Evolutionary conservation across 1,140 invertebrate genomes (phyloP).

Genomic region (Drosophila tsacasi): DNA sequence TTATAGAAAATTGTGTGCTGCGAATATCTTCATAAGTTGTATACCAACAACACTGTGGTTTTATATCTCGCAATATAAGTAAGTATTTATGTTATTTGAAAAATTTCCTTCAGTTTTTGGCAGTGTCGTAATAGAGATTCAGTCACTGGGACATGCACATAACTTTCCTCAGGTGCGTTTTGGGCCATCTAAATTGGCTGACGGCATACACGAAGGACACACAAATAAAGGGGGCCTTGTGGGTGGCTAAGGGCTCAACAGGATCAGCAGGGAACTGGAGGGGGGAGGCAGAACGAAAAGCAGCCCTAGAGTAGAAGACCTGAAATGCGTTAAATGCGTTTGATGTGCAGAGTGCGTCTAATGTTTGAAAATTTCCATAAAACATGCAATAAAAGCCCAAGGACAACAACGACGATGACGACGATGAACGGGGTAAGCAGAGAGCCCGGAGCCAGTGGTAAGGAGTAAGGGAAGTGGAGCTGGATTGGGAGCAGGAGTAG

Average conservation of each 20-base stretch:
- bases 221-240: constrained; percentile 16
- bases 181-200: constrained; percentile 56
- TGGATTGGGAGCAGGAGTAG: background rate
- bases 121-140: constrained; percentile 28
- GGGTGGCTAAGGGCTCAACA: background rate
- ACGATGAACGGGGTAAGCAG: constrained; percentile 15
- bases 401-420: constrained; percentile 34
- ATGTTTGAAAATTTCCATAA: constrained; percentile 82
- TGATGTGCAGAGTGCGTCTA: constrained; percentile 77
- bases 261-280: background rate
- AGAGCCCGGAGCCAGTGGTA: background rate
- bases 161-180: constrained; percentile 56
- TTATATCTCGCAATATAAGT: background rate
- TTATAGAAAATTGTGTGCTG: background rate
- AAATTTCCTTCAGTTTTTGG: background rate
- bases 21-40: background rate
- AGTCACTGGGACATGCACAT: constrained; percentile 34
- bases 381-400: constrained; percentile 80
- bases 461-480: background rate
- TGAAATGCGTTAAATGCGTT: constrained; percentile 74
- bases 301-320: constrained; percentile 11
- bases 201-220: constrained; percentile 41
- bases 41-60: background rate
- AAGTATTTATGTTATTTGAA: background rate
- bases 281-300: background rate